Conservation (phyloP, 2,888 invertebrate genomes). For the Cantharis flavilabris region DNA sequence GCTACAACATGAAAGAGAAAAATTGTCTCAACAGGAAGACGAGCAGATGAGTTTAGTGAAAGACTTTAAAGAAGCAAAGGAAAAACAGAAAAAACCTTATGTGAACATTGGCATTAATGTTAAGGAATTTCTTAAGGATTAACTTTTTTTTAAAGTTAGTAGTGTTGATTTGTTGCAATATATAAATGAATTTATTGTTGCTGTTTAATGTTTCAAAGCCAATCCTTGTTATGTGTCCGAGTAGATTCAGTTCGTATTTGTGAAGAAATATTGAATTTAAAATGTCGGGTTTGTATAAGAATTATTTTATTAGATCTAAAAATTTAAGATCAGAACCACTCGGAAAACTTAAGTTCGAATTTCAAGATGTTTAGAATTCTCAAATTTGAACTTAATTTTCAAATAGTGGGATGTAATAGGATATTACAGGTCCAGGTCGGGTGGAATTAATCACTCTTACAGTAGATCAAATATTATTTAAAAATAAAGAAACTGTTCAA, state of each 20-base stretch:
- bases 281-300: background rate
- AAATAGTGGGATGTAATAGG: no score
- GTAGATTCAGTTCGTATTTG: background rate
- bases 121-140: conserved; percentile 19
- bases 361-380: no score
- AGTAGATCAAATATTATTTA: no score
- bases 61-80: conserved; percentile 38
- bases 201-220: background rate
- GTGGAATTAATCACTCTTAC: no score
- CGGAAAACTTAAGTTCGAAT: no score
- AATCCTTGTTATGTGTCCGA: background rate
- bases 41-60: conserved; percentile 31
- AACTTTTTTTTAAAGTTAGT: background rate
- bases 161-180: background rate
- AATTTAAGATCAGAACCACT: no score
- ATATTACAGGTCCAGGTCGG: no score
- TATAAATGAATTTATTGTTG: background rate
- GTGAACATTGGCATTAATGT: conserved; percentile 18
- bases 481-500: no score
- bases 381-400: no score
- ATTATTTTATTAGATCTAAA: no score
- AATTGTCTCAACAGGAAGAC: conserved; percentile 7
- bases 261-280: background rate
- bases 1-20: conserved; percentile 42
- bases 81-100: background rate